phyloP scores from a whole-genome alignment of 2,888 invertebrate genomes.

The Lissonota sp. region DNA sequence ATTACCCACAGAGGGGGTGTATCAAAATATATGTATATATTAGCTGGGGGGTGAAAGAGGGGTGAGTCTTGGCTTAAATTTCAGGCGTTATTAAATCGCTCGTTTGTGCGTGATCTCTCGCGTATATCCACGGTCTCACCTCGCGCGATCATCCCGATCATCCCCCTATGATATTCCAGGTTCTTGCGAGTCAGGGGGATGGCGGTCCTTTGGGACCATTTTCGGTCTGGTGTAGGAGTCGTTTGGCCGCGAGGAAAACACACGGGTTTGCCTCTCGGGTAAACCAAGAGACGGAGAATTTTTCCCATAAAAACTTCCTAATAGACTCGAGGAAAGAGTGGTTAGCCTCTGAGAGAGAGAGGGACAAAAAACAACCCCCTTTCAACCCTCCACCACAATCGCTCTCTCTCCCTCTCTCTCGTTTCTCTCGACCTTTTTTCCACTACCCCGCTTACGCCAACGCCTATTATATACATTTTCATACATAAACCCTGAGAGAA shows the following conservation, averaged over 20 bases:
- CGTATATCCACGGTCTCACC: too few species aligned
- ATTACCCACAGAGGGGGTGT: constrained; percentile 28
- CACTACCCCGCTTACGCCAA: constrained; percentile 17
- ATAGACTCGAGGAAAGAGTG: constrained; percentile 65
- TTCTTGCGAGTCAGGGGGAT: not conserved
- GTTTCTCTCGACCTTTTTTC: constrained; percentile 19
- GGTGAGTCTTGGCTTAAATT: constrained; percentile 39
- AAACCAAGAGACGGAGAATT: constrained; percentile 45
- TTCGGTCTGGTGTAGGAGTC: constrained; percentile 27
- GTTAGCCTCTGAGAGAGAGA: constrained; percentile 47
- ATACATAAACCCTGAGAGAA: constrained; percentile 22
- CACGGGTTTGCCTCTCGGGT: constrained; percentile 1
- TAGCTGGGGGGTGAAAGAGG: too few species aligned
- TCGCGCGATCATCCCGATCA: constrained; percentile 22
- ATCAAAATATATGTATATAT: too few species aligned
- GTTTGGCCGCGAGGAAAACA: constrained; percentile 24
- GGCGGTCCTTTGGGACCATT: constrained; percentile 40
- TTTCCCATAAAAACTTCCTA: constrained; percentile 63
- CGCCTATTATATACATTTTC: not conserved
- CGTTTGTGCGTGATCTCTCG: too few species aligned
- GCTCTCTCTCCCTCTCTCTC: constrained; percentile 3
- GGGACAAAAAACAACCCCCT: constrained; percentile 8
- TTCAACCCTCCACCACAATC: constrained; percentile 14
- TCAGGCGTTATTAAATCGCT: constrained; percentile 1
- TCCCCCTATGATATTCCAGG: constrained; percentile 32